Percentiles rank a stretch among this genome's conserved stretches.
Conservation (phyloP, 2,797 vertebrate species). For the Schizopygopsis malacanthus region DNA sequence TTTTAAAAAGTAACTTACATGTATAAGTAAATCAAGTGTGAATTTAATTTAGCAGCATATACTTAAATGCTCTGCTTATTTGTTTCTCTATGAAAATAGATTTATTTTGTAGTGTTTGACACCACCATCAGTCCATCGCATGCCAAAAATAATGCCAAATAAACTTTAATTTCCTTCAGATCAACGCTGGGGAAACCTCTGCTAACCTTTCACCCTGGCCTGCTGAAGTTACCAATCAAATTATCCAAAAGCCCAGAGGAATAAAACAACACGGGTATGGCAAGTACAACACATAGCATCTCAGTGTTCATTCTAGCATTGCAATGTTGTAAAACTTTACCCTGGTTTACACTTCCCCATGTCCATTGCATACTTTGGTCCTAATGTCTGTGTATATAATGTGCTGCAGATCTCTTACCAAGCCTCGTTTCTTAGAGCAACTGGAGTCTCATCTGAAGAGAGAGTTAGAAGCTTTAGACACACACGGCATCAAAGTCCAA, state of each 20-base stretch:
- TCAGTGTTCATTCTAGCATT: neutral
- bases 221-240: constrained; percentile 67
- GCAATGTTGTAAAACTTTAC: neutral
- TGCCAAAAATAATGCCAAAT: neutral
- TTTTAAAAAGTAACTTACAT: neutral
- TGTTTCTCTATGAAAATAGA: neutral
- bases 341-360: neutral
- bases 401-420: constrained; percentile 69
- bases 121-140: too few species aligned
- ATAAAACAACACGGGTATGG: constrained; percentile 63
- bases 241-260: constrained; percentile 59
- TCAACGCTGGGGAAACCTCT: neutral
- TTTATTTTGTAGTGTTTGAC: neutral
- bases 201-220: constrained; percentile 74
- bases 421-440: constrained; percentile 77
- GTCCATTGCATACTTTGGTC: neutral
- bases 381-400: constrained; percentile 21
- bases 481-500: constrained; percentile 70
- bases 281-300: neutral
- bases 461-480: constrained; percentile 76
- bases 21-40: neutral
- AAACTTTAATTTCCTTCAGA: constrained; percentile 31
- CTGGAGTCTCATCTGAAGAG: constrained; percentile 77
- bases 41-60: neutral
- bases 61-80: neutral